A percentile compares a stretch with the other conserved stretches of the same genome.
Conservation (phyloP, 1,140 invertebrate species). For the Euura saliciscinereae region DNA sequence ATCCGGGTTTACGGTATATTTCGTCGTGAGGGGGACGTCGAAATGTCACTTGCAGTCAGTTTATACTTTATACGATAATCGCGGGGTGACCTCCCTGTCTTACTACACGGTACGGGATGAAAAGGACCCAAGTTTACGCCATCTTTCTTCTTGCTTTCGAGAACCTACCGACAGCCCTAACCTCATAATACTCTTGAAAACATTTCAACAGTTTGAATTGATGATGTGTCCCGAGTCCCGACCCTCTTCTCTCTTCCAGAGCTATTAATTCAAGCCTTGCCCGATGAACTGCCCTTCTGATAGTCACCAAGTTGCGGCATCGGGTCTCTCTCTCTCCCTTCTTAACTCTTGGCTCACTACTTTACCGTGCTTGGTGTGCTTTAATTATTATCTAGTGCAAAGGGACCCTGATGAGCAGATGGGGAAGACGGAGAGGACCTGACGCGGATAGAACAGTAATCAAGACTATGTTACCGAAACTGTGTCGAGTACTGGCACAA, state of each 20-base stretch:
- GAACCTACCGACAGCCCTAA: no score
- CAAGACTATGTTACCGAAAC: background rate
- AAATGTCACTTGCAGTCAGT: slow-evolving; percentile 53
- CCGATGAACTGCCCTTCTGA: background rate
- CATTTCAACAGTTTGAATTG: no score
- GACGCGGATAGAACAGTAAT: background rate
- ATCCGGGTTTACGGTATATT: slow-evolving; percentile 47
- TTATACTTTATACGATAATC: slow-evolving; percentile 45
- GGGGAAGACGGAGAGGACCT: background rate
- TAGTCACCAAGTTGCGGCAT: background rate
- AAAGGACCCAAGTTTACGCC: no score
- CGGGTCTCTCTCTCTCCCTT: background rate
- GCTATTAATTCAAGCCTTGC: background rate
- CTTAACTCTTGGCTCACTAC: no score
- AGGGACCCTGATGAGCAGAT: background rate
- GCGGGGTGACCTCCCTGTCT: background rate
- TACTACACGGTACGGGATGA: no score
- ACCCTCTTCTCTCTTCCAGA: no score
- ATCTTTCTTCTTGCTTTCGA: no score
- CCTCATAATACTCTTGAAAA: no score
- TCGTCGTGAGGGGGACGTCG: slow-evolving; percentile 43
- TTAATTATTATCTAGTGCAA: slow-evolving; percentile 1
- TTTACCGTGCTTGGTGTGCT: background rate
- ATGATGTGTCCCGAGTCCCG: no score
- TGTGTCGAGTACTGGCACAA: background rate